Percentiles rank a stretch among this genome's conserved stretches.
Evolutionary conservation across 1,140 invertebrate genomes (phyloP).

Genomic region (Mizuhopecten yessoensis): DNA sequence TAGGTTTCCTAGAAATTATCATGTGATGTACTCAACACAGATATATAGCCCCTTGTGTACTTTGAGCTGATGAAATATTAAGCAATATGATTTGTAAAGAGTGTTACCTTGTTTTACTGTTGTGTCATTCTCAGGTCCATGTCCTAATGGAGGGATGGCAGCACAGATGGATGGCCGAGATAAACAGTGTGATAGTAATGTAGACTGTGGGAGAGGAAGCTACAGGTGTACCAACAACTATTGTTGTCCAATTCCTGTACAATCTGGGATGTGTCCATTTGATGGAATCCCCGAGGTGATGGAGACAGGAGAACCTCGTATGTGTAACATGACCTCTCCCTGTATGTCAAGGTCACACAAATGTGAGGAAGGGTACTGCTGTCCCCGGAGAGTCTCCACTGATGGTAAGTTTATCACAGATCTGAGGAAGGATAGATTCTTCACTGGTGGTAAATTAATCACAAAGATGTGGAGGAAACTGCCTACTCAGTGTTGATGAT

Average conservation of each 20-base stretch:
- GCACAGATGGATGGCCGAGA: not conserved
- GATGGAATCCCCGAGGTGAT: not conserved
- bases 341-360: not conserved
- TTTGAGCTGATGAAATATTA: no score
- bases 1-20: no score
- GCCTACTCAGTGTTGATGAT: no score
- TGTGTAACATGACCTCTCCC: not conserved
- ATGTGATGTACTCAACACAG: no score
- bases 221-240: not conserved
- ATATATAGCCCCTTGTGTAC: no score
- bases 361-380: not conserved
- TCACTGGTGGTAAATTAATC: no score
- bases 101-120: not conserved
- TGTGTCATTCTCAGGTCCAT: not conserved
- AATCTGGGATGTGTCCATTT: slow-evolving; percentile 29
- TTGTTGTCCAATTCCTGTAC: slow-evolving; percentile 21
- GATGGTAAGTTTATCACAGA: not conserved
- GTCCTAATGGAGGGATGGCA: not conserved
- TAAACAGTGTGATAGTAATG: not conserved
- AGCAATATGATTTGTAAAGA: no score
- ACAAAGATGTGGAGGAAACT: no score
- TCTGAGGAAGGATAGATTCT: no score
- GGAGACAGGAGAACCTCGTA: not conserved
- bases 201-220: not conserved
- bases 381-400: not conserved